Base-by-base conservation (phyloP, 2,797 vertebrate species). In the Rhinichthys osculus region DNA sequence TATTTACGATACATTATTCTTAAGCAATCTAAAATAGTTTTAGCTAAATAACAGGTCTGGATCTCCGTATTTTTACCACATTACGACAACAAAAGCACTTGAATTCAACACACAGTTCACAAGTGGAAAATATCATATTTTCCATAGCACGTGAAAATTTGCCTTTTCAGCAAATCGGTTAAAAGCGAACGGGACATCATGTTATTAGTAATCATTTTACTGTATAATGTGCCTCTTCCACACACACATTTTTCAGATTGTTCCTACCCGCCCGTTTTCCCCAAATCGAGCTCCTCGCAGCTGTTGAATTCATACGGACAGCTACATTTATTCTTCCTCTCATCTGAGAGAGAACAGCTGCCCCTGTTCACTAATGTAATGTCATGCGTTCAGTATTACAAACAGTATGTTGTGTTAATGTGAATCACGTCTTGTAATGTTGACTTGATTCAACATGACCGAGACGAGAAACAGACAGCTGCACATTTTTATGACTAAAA, bases 381-480 rank as follows among this genome's bases (percentile, higher is more conserved):
- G 64, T 85, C 77, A 80, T 78, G 27, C 42, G 5, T 71, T 80
- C 67, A 64, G 50, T 72, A 30, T 85, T 85, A 85, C 40, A 42
- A 62, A 72, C 84, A 79, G 19, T 16, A 52, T 72, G 67, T 85
- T 71, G 76, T 72, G 83, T 85, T 80, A 80, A 85, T 80, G 57
- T 52, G 54, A 84, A 78, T 78, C 64, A 50, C 13, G 7, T 84
- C 83, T 84, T 84, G 72, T 84, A 84, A 84, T 77, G 73, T 78
- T 78, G 62, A 79, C 42, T 73, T 30, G 71, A 67, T 78, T 78
- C 77, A 74, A 35, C 77, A 54, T 42, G 40, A 62, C 87, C 30
- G 11, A 86, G 86, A 89, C 78, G 81, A 85, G 86, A 88, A 90
- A 74, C 88, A 87, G 82, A 80, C 89, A 81, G 74, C 64, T 83